Percentiles rank a stretch among this genome's conserved stretches.
Evolutionary conservation across 2,888 invertebrate species (phyloP).

Genomic region (Netelia virgata): DNA sequence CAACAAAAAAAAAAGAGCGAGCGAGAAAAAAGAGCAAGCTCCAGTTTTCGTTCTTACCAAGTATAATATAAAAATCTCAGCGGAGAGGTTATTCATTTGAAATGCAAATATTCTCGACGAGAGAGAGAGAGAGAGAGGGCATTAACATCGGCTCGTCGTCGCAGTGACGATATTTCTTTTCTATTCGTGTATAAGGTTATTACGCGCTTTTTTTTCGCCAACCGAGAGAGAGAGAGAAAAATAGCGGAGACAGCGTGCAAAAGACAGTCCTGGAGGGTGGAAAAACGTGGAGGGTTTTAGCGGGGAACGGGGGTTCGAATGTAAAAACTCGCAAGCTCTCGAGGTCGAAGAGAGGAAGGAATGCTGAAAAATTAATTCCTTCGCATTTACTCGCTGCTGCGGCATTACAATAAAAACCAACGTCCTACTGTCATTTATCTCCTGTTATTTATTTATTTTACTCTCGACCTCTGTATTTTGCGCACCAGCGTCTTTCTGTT

Average conservation of each 20-base stretch:
- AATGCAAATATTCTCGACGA: constrained; percentile 54
- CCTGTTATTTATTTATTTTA: constrained; percentile 1
- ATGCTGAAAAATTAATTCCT: constrained; percentile 33
- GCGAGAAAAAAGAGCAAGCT: constrained; percentile 26
- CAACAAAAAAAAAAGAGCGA: not conserved
- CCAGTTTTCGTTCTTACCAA: constrained; percentile 48
- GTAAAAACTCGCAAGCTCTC: not conserved
- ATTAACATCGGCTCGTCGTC: constrained; percentile 56
- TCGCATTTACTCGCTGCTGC: constrained; percentile 15
- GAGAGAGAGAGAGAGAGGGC: constrained; percentile 19
- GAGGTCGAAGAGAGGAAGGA: constrained; percentile 23
- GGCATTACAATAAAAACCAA: constrained; percentile 6
- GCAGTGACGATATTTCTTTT: constrained; percentile 11
- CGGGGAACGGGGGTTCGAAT: not conserved
- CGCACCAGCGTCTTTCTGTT: no score
- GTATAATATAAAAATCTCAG: constrained; percentile 62
- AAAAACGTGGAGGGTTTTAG: not conserved
- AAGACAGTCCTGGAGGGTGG: not conserved
- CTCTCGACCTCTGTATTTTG: not conserved
- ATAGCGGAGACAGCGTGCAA: not conserved
- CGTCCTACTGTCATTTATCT: constrained; percentile 14
- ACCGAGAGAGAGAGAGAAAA: not conserved
- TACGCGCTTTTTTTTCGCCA: constrained; percentile 9
- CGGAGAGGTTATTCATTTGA: constrained; percentile 62
- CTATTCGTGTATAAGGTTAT: constrained; percentile 35